These are phyloP conservation scores for Leptopilina boulardi DNA, from an alignment of 1,140 invertebrate genomes.

Conservation along the genomic window DNA sequence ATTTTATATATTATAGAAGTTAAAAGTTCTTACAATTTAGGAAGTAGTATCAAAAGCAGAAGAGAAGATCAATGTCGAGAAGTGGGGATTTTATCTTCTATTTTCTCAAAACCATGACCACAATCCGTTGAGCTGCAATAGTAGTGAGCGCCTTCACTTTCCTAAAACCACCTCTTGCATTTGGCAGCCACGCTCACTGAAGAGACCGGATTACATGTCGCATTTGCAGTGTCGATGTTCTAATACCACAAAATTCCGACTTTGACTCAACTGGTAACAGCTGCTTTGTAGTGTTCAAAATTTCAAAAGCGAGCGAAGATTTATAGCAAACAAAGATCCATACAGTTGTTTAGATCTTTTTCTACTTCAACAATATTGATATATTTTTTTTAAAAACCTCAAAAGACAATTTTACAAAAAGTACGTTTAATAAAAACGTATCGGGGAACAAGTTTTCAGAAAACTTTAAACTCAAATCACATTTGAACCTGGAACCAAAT, in stretches of 20 bases:
- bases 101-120: not conserved
- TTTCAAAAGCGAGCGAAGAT: not conserved
- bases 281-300: not conserved
- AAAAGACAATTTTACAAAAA: too few relatives aligned
- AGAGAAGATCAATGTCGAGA: constrained; percentile 25
- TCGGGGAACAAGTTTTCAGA: too few relatives aligned
- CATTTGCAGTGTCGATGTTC: constrained; percentile 9
- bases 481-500: too few relatives aligned
- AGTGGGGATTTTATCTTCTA: constrained; percentile 11
- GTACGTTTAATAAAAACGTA: too few relatives aligned
- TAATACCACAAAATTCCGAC: constrained; percentile 5
- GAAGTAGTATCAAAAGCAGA: constrained; percentile 2
- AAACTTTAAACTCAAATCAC: too few relatives aligned
- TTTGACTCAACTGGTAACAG: constrained; percentile 5
- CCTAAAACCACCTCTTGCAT: constrained; percentile 3
- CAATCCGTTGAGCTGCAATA: constrained; percentile 11
- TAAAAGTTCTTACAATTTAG: too few relatives aligned
- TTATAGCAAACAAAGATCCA: too few relatives aligned
- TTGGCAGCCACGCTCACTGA: constrained; percentile 14
- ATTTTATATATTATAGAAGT: too few relatives aligned
- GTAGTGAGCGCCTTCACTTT: constrained; percentile 16
- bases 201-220: constrained; percentile 20
- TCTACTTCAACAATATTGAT: too few relatives aligned
- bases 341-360: too few relatives aligned
- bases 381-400: too few relatives aligned